These are phyloP conservation scores for Neoitamus cyanurus DNA, from an alignment of 2,888 invertebrate species.

Conservation along the genomic window DNA sequence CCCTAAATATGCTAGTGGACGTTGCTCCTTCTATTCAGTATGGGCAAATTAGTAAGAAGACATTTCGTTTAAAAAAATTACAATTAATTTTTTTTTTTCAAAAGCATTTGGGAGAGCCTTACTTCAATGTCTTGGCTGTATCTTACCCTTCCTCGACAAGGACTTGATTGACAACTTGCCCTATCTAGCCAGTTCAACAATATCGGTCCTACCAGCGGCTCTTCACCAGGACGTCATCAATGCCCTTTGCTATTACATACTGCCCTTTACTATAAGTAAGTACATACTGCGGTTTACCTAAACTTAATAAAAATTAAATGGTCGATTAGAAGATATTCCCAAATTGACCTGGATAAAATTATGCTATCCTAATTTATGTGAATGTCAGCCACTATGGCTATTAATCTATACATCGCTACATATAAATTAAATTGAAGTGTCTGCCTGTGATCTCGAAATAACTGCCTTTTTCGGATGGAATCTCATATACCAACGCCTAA, in stretches of 20 bases:
- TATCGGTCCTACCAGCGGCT: constrained; percentile 89
- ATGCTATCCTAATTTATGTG: too few relatives aligned
- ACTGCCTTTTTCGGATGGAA: too few relatives aligned
- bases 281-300: too few relatives aligned
- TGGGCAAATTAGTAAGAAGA: constrained; percentile 78
- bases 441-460: too few relatives aligned
- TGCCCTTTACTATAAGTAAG: constrained; percentile 94
- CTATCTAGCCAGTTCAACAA: constrained; percentile 91
- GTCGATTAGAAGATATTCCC: too few relatives aligned
- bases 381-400: too few relatives aligned
- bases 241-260: constrained; percentile 92
- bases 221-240: constrained; percentile 96
- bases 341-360: too few relatives aligned
- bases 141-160: constrained; percentile 95
- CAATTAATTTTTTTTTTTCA: background rate
- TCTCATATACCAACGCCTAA: too few relatives aligned
- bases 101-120: constrained; percentile 93
- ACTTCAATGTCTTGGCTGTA: constrained; percentile 92
- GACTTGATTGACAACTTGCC: constrained; percentile 96
- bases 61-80: background rate
- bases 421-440: too few relatives aligned
- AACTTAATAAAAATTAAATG: too few relatives aligned
- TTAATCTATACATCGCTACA: too few relatives aligned
- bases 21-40: constrained; percentile 92
- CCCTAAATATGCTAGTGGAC: constrained; percentile 82